Evolutionary conservation across 2,113 vertebrate species (phyloP), one percentile per base, ranked within the genome.

Genomic region (Pygoscelis adeliae): DNA sequence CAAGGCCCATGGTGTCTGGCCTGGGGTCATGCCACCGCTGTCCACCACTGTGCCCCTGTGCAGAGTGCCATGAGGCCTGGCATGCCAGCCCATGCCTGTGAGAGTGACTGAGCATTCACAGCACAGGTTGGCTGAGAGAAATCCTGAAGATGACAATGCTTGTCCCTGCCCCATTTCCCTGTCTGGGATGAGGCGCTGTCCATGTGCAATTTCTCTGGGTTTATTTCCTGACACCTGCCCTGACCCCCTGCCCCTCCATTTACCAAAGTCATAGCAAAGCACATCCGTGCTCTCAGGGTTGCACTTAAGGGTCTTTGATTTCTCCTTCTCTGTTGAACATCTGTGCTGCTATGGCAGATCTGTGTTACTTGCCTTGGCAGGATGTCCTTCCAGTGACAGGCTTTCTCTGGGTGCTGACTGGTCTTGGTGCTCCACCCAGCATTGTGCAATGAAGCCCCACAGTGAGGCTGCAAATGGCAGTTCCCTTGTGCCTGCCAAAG

Each of bases 141-240:
- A 21, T 5, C 8, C 20, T 53, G 44, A 34, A 77, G 44, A n/a
- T 80, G 72, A 27, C 53, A 81, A 36, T 72, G 27, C 14, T 67
- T 76, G 49, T 62, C 15, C 10, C 15, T 53, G 7, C 23, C 42
- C 15, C 5, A 10, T 49, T 71, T 76, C 38, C 20, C 3, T 1
- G 36, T 58, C 7, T 49, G 18, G 21, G 25, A 3, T 27, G 29
- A 67, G 20, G 14, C 1, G 4, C 12, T 15, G 13, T 32, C 26
- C 3, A 0, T 34, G 27, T 72, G 32, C n/a, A 65, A 1, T 55
- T 87, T 87, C 22, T 73, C 49, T 42, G 25, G 13, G 8, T 53
- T 1, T 4, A 0, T 73, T 62, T 76, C 71, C 65, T 50, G 44
- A 69, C 2, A 11, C 11, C n/a, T 0, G 1, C 26, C 5, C 46